phyloP scores from a whole-genome alignment of 2,113 vertebrate species.

The Psilopsiagon aymara region DNA sequence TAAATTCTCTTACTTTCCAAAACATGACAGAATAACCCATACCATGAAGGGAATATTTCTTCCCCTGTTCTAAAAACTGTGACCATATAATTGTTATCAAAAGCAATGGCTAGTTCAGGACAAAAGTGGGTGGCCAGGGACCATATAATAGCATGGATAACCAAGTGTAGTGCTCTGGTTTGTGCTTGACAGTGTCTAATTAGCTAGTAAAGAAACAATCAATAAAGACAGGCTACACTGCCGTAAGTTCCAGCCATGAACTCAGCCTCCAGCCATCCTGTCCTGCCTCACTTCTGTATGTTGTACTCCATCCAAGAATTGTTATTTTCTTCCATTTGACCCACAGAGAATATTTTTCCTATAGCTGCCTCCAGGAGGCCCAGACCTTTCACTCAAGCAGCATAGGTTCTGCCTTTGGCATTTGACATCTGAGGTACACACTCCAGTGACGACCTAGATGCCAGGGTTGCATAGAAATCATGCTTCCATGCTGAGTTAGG shows the following conservation, averaged over 20 bases:
- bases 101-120: background rate
- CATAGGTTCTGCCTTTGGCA: background rate
- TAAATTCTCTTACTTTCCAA: background rate
- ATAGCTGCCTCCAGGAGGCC: background rate
- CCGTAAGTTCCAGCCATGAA: background rate
- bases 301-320: background rate
- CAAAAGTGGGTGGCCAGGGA: background rate
- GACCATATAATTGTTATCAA: background rate
- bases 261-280: background rate
- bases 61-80: background rate
- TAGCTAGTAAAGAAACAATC: background rate
- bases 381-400: background rate
- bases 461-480: background rate
- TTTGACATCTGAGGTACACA: background rate
- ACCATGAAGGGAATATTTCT: background rate
- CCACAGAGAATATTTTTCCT: background rate
- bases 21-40: background rate
- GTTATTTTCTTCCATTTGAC: background rate
- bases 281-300: background rate
- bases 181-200: background rate
- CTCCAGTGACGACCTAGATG: constrained; percentile 9
- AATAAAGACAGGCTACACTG: background rate
- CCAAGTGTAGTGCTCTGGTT: background rate
- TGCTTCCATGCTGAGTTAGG: background rate
- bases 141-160: background rate